These are phyloP conservation scores for Lithobates sylvaticus DNA, from an alignment of 2,797 vertebrate genomes.

Conservation along the genomic window DNA sequence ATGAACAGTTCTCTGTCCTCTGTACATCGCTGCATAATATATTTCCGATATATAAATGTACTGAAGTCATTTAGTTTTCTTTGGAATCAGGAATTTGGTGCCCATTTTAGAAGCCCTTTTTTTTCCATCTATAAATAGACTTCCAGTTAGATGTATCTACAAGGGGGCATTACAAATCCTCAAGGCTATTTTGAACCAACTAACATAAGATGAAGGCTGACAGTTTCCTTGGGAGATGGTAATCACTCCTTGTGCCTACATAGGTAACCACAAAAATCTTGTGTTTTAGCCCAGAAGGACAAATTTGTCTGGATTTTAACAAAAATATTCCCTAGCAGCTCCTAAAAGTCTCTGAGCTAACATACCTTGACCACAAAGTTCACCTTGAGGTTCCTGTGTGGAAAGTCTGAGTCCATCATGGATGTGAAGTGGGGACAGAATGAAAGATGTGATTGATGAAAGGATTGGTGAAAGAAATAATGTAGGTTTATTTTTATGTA, in stretches of 20 bases:
- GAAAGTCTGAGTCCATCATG: background rate
- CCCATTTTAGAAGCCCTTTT: background rate
- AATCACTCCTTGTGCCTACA: background rate
- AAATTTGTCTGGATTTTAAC: constrained; percentile 23
- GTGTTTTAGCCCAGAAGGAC: constrained; percentile 20
- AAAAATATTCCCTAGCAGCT: constrained; percentile 31
- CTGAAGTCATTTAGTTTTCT: background rate
- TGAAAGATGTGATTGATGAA: constrained; percentile 44
- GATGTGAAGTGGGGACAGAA: background rate
- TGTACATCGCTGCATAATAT: background rate
- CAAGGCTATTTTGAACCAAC: constrained; percentile 9
- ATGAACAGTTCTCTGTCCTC: background rate
- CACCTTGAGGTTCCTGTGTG: constrained; percentile 28
- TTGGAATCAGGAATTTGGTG: background rate
- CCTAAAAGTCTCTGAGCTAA: constrained; percentile 24
- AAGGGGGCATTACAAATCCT: background rate
- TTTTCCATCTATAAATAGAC: constrained; percentile 21
- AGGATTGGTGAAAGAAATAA: background rate
- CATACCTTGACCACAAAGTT: constrained; percentile 31
- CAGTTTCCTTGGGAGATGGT: constrained; percentile 11
- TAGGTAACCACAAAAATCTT: constrained; percentile 36
- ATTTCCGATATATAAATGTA: background rate
- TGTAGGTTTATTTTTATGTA: background rate
- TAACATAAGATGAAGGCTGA: background rate
- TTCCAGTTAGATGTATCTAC: background rate